These are phyloP conservation scores for Arizona elegans DNA, from an alignment of 2,113 vertebrate species.

Conservation along the genomic window DNA sequence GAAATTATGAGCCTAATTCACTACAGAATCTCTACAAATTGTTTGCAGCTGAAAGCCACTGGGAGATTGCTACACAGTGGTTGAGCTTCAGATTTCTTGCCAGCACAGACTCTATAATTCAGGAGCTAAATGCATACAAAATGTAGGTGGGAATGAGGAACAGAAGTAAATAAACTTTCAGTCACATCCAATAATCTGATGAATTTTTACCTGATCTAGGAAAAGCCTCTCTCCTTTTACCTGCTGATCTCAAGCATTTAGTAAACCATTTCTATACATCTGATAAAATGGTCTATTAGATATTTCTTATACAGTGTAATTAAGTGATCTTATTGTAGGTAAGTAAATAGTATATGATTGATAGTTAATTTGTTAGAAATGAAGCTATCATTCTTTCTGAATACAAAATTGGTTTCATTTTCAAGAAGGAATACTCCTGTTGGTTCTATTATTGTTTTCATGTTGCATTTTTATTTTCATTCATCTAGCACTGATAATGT, in stretches of 20 bases:
- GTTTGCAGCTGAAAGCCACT: not conserved
- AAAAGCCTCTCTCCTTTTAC: not conserved
- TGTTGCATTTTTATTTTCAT: not conserved
- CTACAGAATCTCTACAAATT: not conserved
- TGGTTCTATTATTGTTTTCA: not conserved
- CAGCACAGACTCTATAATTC: not conserved
- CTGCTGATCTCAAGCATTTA: not conserved
- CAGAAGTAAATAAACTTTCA: not conserved
- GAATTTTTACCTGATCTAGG: not conserved
- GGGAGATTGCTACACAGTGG: not conserved
- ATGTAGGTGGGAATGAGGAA: not conserved
- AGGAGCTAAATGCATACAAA: not conserved
- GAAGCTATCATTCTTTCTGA: not conserved
- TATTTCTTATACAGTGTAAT: not conserved
- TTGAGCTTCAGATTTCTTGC: not conserved
- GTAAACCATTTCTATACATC: not conserved
- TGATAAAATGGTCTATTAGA: not conserved
- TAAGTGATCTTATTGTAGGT: not conserved
- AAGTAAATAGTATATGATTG: slow-evolving; percentile 15
- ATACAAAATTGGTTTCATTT: slow-evolving; percentile 25
- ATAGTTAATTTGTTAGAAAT: too few species aligned
- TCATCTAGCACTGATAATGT: not conserved
- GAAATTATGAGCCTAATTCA: not conserved
- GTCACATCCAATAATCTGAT: not conserved
- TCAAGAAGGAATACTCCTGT: slow-evolving; percentile 5